Evolutionary conservation across 2,797 vertebrate genomes (phyloP).

Genomic region (Danio jaintianensis): DNA sequence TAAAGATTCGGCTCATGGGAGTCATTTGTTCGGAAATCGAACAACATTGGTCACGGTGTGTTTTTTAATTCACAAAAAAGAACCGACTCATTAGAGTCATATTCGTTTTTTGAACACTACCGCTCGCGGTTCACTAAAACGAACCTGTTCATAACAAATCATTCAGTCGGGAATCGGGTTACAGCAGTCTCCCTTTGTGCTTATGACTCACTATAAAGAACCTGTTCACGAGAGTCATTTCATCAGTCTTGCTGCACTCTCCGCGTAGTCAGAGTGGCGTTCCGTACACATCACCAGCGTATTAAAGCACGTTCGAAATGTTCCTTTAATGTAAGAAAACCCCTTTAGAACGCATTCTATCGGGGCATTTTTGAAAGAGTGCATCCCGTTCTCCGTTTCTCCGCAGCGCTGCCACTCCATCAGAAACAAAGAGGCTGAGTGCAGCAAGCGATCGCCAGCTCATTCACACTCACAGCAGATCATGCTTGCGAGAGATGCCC

Average conservation of each 20-base stretch:
- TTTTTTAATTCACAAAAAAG: neutral
- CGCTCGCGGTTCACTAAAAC: neutral
- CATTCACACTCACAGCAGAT: slow-evolving; percentile 6
- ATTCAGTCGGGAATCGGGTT: neutral
- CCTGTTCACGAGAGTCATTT: slow-evolving; percentile 7
- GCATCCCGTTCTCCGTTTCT: neutral
- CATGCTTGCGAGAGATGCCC: slow-evolving; percentile 11
- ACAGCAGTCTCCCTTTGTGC: neutral
- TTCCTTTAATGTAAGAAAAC: too few species aligned
- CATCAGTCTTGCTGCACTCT: neutral
- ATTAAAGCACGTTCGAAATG: neutral
- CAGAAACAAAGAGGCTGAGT: slow-evolving; percentile 47
- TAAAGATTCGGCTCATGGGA: neutral
- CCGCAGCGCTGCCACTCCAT: slow-evolving; percentile 1
- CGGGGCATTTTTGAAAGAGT: neutral
- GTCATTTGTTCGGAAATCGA: neutral
- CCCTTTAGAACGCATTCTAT: neutral
- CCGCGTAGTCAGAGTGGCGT: neutral
- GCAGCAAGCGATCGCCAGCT: slow-evolving; percentile 23
- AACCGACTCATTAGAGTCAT: neutral
- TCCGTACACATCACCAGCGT: neutral
- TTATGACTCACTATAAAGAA: neutral
- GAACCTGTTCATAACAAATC: neutral
- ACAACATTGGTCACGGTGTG: neutral
- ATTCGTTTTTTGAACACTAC: neutral